Conservation (phyloP, 2,888 invertebrate genomes). For the Gibbula magus region DNA sequence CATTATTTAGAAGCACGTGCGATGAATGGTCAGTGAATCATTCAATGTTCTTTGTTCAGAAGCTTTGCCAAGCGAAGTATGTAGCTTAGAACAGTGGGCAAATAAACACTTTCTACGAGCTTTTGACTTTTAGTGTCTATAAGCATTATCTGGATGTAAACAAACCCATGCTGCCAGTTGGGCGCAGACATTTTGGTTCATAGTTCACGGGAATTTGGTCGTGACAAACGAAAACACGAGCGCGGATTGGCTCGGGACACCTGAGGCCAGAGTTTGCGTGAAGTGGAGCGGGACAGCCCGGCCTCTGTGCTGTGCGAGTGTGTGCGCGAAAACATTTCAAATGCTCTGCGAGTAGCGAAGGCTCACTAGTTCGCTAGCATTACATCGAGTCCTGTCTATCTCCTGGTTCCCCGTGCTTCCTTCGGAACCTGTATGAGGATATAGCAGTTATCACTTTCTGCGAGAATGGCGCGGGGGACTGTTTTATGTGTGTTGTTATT, state of each 20-base stretch:
- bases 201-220: slow-evolving; percentile 28
- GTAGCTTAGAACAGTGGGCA: too few relatives aligned
- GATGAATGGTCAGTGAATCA: too few relatives aligned
- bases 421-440: slow-evolving; percentile 7
- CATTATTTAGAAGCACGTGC: too few relatives aligned
- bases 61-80: too few relatives aligned
- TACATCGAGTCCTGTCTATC: background rate
- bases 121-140: too few relatives aligned
- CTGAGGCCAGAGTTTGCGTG: slow-evolving; percentile 12
- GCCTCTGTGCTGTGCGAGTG: slow-evolving; percentile 10
- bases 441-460: slow-evolving; percentile 10
- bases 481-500: slow-evolving; percentile 6
- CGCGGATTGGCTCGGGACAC: slow-evolving; percentile 4
- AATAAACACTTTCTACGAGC: too few relatives aligned
- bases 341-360: slow-evolving; percentile 21
- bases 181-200: slow-evolving; percentile 37
- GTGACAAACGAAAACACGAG: slow-evolving; percentile 24
- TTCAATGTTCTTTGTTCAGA: too few relatives aligned
- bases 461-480: slow-evolving; percentile 17
- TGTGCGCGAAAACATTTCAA: slow-evolving; percentile 31
- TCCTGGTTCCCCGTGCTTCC: background rate
- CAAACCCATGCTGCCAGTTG: slow-evolving; percentile 31
- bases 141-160: slow-evolving; percentile 24
- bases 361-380: slow-evolving; percentile 3
- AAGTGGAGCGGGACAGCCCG: slow-evolving; percentile 20